Percentiles rank a stretch among this genome's conserved stretches.
These are phyloP conservation scores for Rhyacophila evoluta DNA, from an alignment of 2,888 invertebrate genomes.

Conservation along the genomic window DNA sequence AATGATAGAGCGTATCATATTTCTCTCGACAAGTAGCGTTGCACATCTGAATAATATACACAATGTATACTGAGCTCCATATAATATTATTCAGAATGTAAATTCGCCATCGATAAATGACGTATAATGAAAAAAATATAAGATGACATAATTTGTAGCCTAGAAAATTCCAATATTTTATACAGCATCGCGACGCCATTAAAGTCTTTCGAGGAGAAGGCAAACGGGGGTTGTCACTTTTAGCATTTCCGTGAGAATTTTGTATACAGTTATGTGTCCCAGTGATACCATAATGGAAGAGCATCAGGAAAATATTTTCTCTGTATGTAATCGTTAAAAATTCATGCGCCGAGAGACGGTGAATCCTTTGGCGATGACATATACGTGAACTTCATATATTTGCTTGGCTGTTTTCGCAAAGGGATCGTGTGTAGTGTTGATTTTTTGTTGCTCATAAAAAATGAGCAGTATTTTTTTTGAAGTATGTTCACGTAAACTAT, in stretches of 20 bases:
- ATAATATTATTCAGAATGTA: not conserved
- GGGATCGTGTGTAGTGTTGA: not conserved
- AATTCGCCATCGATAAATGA: conserved; percentile 11
- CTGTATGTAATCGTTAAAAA: conserved; percentile 49
- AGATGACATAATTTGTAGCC: not conserved
- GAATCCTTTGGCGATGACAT: conserved; percentile 25
- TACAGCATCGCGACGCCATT: conserved; percentile 30
- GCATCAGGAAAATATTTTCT: conserved; percentile 32
- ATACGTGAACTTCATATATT: not conserved
- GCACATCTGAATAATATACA: conserved; percentile 20
- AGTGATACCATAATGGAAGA: conserved; percentile 35
- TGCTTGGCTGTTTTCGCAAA: not conserved
- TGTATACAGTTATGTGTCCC: conserved; percentile 40
- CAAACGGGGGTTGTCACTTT: conserved; percentile 38
- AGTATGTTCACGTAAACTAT: not conserved
- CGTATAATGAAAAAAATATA: not conserved
- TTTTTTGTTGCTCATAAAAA: not conserved
- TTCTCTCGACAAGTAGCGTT: not conserved
- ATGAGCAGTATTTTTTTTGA: not conserved
- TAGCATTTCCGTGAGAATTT: conserved; percentile 36
- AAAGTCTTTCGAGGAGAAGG: conserved; percentile 6
- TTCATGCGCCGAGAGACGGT: conserved; percentile 48
- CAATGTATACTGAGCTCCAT: not conserved
- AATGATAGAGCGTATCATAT: not conserved
- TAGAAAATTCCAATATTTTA: not conserved